Conservation (phyloP, 2,888 invertebrate species). For the Amphipoea oculea region DNA sequence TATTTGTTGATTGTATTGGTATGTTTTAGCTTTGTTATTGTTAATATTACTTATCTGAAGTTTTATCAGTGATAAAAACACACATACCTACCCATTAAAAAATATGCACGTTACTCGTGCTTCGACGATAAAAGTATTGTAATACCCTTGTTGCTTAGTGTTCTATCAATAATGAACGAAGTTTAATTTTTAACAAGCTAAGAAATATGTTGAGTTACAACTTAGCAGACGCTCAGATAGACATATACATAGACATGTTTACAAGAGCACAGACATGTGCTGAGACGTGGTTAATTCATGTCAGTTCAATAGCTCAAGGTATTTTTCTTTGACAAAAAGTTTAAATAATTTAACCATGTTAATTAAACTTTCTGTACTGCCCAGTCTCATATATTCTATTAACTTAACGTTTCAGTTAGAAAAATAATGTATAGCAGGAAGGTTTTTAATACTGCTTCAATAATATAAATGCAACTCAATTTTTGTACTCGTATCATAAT, state of each 20-base stretch:
- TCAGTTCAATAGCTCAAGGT: conserved; percentile 30
- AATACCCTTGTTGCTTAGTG: background rate
- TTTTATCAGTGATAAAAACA: conserved; percentile 8
- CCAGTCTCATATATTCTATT: background rate
- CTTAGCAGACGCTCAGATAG: conserved; percentile 17
- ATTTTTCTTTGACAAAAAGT: conserved; percentile 22
- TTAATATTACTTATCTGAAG: background rate
- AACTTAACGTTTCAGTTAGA: background rate
- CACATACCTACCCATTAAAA: background rate
- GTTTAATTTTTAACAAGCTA: conserved; percentile 44
- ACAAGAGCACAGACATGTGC: conserved; percentile 28
- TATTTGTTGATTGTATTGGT: background rate
- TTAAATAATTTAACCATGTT: conserved; percentile 10
- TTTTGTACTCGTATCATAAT: background rate
- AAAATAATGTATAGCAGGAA: background rate
- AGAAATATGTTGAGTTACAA: conserved; percentile 19
- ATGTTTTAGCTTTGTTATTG: background rate
- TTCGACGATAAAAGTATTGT: background rate
- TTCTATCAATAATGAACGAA: background rate
- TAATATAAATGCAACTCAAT: background rate
- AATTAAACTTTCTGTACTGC: conserved; percentile 10
- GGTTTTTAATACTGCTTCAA: background rate
- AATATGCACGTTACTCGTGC: background rate
- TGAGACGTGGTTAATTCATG: conserved; percentile 49
- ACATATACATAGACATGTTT: conserved; percentile 11